Conservation (phyloP, 2,888 invertebrate genomes). For the Calephelis perditalis region DNA sequence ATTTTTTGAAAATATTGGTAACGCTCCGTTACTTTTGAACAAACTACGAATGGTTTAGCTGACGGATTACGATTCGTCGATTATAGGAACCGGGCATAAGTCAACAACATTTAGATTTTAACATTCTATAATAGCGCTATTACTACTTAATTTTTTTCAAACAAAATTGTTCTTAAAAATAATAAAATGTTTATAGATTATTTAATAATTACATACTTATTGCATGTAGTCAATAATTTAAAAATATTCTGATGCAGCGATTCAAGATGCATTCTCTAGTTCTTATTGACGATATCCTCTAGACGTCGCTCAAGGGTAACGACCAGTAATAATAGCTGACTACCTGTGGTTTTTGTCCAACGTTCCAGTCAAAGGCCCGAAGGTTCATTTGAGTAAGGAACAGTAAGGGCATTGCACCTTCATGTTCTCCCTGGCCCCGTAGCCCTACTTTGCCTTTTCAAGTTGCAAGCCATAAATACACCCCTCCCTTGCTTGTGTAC, state of each 20-base stretch:
- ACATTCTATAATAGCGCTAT: too few relatives aligned
- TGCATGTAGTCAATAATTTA: not conserved
- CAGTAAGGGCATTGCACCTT: constrained; percentile 73
- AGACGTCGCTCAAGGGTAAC: constrained; percentile 69
- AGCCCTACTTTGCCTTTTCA: constrained; percentile 71
- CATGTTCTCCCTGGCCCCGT: constrained; percentile 73
- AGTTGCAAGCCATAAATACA: constrained; percentile 53
- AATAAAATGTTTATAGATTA: too few relatives aligned
- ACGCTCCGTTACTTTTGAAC: too few relatives aligned
- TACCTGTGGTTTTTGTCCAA: constrained; percentile 73
- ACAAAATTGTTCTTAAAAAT: too few relatives aligned
- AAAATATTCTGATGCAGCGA: not conserved
- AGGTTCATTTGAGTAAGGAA: constrained; percentile 60
- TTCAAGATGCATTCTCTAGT: constrained; percentile 4
- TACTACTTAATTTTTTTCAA: too few relatives aligned
- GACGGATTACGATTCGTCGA: too few relatives aligned
- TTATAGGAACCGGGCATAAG: too few relatives aligned
- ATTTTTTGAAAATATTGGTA: too few relatives aligned
- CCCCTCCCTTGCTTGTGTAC: constrained; percentile 52
- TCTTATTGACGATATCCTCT: constrained; percentile 50
- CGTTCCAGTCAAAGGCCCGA: constrained; percentile 64
- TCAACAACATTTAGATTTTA: too few relatives aligned
- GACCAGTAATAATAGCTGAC: constrained; percentile 56
- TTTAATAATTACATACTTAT: too few relatives aligned
- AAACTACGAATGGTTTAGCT: too few relatives aligned